Evolutionary conservation across 1,140 invertebrate genomes (phyloP).

Genomic region (Psix sp.): DNA sequence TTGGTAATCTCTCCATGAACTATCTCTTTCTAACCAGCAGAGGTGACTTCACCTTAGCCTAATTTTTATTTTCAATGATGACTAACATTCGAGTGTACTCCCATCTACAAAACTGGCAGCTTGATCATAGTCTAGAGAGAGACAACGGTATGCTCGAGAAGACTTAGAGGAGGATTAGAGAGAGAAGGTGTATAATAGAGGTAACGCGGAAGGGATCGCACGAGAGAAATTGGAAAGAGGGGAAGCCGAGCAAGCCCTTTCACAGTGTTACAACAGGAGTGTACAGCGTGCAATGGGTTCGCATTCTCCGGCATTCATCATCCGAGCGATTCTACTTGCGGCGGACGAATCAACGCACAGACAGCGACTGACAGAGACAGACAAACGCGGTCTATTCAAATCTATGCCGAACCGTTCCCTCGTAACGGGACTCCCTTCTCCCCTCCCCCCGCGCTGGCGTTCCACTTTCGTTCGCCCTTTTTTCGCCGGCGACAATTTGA

Average conservation of each 20-base stretch:
- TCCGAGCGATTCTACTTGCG: constrained; percentile 40
- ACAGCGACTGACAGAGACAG: constrained; percentile 40
- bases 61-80: too few relatives aligned
- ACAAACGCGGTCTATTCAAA: constrained; percentile 26
- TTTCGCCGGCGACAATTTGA: not conserved
- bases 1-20: too few relatives aligned
- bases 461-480: not conserved
- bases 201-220: constrained; percentile 20
- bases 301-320: constrained; percentile 69
- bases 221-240: constrained; percentile 24
- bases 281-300: constrained; percentile 57
- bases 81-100: too few relatives aligned
- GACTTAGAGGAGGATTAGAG: constrained; percentile 29
- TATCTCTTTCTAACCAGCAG: too few relatives aligned
- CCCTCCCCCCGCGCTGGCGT: not conserved
- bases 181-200: constrained; percentile 3
- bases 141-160: constrained; percentile 40
- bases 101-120: not conserved
- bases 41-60: too few relatives aligned
- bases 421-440: constrained; percentile 16
- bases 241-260: constrained; percentile 47
- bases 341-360: constrained; percentile 47
- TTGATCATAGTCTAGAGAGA: constrained; percentile 70
- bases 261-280: constrained; percentile 53
- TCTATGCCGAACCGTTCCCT: constrained; percentile 28